Evolutionary conservation across 2,113 vertebrate species (phyloP), one percentile per base, ranked within the genome.

Genomic region (Psilopsiagon aymara): DNA sequence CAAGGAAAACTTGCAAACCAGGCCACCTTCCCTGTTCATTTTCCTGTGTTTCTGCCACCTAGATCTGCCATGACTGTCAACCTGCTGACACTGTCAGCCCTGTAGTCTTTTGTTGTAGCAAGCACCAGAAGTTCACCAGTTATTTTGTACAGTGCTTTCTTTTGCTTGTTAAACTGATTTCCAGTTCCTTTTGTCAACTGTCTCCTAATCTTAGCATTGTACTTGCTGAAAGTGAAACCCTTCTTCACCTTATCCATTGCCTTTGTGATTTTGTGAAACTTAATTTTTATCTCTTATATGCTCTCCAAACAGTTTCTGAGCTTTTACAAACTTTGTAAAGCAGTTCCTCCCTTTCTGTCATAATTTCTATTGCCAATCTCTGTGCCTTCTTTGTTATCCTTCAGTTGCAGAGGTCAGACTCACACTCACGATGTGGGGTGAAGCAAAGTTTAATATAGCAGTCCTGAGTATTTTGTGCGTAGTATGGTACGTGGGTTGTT

Each of bases 341-440:
- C 27, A 66, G 13, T 47, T 91, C 24, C 1, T 88, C 15, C 4
- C 25, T 62, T 73, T 73, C 68, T 81, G 35, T 5, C 9, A 10
- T 66, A 9, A 67, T 55, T 67, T 41, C 7, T 55, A 6, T 69
- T 71, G 24, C 35, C 7, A 9, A 71, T 79, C 17, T 57, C 8
- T 79, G 0, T 79, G 17, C 15, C 25, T 63, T 71, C 15, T 17
- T 3, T 51, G 17, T 52, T 13, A 6, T 53, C 4, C 17, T 73
- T 77, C 23, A 80, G 28, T 28, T 46, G 33, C 17, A 64, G 57
- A 59, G 28, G 5, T 49, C 14, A 62, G 39, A 25, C 4, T 1
- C 14, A 4, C 44, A 24, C 4, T 1, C 12, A 7, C 25, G 3
- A 53, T 71, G 8, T 41, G 7, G 6, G 5, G 5, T 9, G 25